Evolutionary conservation across 2,888 invertebrate species (phyloP).

Genomic region (Neelides folsomi): DNA sequence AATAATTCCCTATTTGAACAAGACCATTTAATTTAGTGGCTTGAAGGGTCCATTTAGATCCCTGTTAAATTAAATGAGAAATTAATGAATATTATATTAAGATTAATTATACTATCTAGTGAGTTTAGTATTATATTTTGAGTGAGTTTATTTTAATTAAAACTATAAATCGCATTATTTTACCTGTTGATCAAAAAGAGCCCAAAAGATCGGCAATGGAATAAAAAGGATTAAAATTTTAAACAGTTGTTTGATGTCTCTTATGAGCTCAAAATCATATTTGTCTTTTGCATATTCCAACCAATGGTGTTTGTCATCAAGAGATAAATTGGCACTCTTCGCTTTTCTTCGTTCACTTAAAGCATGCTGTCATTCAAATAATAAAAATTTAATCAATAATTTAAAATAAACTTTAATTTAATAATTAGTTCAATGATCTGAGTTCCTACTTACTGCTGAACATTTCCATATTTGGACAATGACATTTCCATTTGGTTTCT

Average conservation of each 20-base stretch:
- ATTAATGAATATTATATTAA: too few species aligned
- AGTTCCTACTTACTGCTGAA: conserved; percentile 40
- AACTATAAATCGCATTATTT: not conserved
- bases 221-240: conserved; percentile 40
- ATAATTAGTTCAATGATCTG: too few species aligned
- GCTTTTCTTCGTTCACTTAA: conserved; percentile 6
- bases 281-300: conserved; percentile 42
- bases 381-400: too few species aligned
- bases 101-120: too few species aligned
- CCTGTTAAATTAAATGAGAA: not conserved
- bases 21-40: not conserved
- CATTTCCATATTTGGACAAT: conserved; percentile 40
- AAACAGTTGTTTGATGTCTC: conserved; percentile 39
- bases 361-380: too few species aligned
- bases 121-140: too few species aligned
- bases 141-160: not conserved
- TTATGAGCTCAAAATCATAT: conserved; percentile 38
- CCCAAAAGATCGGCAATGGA: conserved; percentile 46
- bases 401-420: too few species aligned
- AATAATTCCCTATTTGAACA: not conserved
- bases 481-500: conserved; percentile 41
- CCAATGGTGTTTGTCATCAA: conserved; percentile 38
- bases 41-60: not conserved
- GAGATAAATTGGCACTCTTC: conserved; percentile 15
- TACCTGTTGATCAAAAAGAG: conserved; percentile 43